phyloP scores from a whole-genome alignment of 2,797 vertebrate species.

The Anabacerthia variegaticeps region DNA sequence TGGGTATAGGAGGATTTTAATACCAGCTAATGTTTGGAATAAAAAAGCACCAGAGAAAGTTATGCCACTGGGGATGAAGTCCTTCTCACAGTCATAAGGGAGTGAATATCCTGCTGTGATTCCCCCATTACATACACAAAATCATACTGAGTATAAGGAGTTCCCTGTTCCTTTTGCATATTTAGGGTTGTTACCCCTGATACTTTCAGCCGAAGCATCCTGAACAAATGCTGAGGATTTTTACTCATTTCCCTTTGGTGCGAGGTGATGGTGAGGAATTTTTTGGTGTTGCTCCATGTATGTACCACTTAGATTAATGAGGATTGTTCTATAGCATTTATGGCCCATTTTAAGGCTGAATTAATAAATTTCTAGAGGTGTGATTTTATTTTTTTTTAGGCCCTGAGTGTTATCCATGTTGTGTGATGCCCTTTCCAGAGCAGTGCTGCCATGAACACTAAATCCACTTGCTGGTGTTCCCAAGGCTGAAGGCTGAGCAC shows the following conservation, averaged over 20 bases:
- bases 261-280: fast-evolving
- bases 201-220: not conserved
- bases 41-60: not conserved
- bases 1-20: not conserved
- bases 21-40: not conserved
- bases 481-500: not conserved
- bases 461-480: not conserved
- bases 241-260: not conserved
- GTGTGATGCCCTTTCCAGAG: not conserved
- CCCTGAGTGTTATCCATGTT: not conserved
- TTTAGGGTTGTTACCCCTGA: not conserved
- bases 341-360: not conserved
- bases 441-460: not conserved
- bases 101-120: not conserved
- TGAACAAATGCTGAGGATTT: not conserved
- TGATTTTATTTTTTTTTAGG: not conserved
- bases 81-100: not conserved
- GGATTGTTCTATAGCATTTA: not conserved
- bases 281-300: not conserved
- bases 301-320: not conserved
- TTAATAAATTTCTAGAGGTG: not conserved
- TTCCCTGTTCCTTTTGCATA: not conserved
- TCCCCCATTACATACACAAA: not conserved
- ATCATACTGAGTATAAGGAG: not conserved
- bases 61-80: not conserved